Percentiles rank a stretch among this genome's conserved stretches.
These are phyloP conservation scores for Eumerus sabulonum DNA, from an alignment of 2,888 invertebrate species.

Conservation along the genomic window DNA sequence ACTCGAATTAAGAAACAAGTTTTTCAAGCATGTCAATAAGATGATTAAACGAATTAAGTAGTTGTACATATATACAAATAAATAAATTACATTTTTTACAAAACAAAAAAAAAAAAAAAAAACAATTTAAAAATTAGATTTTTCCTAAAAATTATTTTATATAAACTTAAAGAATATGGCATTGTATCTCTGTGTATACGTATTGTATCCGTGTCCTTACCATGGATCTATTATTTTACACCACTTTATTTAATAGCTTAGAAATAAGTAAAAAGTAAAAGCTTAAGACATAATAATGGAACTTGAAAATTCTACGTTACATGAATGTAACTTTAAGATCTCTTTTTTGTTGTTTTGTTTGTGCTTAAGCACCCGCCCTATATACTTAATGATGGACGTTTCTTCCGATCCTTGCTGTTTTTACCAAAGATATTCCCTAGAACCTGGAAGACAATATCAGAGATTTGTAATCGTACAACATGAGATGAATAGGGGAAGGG, in stretches of 20 bases:
- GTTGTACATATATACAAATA: conserved; percentile 44
- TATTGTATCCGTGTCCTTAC: conserved; percentile 29
- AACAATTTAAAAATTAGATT: not conserved
- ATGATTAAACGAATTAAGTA: not conserved
- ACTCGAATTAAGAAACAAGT: no score
- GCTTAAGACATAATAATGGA: conserved; percentile 33
- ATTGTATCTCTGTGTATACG: conserved; percentile 39
- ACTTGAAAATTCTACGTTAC: conserved; percentile 39
- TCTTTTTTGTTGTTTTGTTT: conserved; percentile 14
- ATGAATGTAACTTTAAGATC: conserved; percentile 29
- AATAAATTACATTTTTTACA: conserved; percentile 55
- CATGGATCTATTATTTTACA: conserved; percentile 4
- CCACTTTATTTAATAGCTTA: not conserved
- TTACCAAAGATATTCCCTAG: conserved; percentile 90
- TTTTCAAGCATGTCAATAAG: no score
- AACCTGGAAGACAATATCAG: conserved; percentile 77
- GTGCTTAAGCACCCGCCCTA: conserved; percentile 76
- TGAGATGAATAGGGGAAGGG: not conserved
- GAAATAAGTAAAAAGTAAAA: conserved; percentile 5
- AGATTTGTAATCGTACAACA: not conserved
- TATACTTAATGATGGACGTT: conserved; percentile 88
- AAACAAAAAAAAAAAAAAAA: conserved; percentile 14
- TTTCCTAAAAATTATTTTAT: not conserved
- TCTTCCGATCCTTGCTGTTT: conserved; percentile 88
- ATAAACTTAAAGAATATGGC: conserved; percentile 54